Conservation (phyloP, 2,797 vertebrate species). For the Spheniscus humboldti region DNA sequence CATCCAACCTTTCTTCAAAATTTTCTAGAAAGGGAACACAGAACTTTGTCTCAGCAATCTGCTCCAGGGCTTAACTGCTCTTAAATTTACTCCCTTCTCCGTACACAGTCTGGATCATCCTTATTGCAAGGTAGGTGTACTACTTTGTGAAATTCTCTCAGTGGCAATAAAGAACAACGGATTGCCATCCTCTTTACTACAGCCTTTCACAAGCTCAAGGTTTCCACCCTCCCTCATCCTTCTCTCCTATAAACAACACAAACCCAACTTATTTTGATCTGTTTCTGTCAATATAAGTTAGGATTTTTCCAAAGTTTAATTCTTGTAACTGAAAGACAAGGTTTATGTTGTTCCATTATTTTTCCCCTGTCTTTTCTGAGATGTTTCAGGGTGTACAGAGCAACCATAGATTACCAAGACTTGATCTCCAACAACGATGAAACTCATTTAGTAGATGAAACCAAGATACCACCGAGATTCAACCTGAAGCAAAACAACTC, state of each 20-base stretch:
- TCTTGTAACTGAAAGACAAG: not conserved
- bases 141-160: not conserved
- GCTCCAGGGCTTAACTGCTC: not conserved
- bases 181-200: not conserved
- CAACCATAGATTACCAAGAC: not conserved
- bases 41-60: not conserved
- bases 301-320: not conserved
- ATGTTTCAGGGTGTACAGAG: not conserved
- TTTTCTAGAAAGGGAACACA: not conserved
- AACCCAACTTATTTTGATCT: not conserved
- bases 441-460: not conserved
- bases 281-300: not conserved
- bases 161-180: not conserved
- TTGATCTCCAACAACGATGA: not conserved
- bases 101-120: not conserved
- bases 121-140: not conserved
- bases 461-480: not conserved
- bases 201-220: not conserved
- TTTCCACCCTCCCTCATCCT: not conserved
- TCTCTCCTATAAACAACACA: not conserved
- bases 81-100: not conserved
- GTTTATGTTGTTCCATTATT: not conserved
- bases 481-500: not conserved
- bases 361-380: not conserved
- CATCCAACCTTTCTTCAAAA: not conserved